Base-by-base conservation (phyloP, 1,140 invertebrate genomes). In the Sitobion miscanthi region DNA sequence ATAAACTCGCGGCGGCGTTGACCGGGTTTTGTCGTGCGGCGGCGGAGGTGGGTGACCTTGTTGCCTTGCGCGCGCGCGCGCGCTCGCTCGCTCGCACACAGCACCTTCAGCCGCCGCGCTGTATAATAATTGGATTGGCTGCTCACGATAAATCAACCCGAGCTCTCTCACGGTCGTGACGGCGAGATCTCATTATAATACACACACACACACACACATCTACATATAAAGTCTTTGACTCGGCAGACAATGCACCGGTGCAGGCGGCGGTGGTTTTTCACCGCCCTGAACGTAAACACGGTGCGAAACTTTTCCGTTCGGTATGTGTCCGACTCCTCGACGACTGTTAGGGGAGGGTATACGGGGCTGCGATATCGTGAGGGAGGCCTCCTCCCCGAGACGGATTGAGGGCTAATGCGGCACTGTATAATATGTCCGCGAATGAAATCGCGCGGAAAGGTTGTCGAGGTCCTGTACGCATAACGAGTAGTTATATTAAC, bases 11-110 rank as follows among this genome's bases (percentile, higher is more conserved):
- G 69, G 8, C 91, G 91, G 82, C 77, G 91, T 52, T 93, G 91
- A 93, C 91, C 91, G 91, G 45, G 91, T 93, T 85, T 93, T 93
- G 91, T 93, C 91, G 91, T 93, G 91, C 82, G 38, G 42, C 62
- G 47, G 91, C 47, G 77, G 82, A 93, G 91, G 91, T 93, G 91
- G 91, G 82, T 93, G 91, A 93, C 91, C 91, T 93, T 93, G 91
- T 93, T 83, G 91, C 82, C 82, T 54, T 62, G 62, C 35, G 47
- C 52, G 21, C 21, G 62, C 35, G 47, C 52, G 21, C 21, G 54
- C 54, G 23, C 89, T 7, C 88, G 35, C 89, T 35, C 52, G 57
- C 62, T 25, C 90, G 21, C 47, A 85, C 57, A 57, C 82, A n/a
- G 77, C 77, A 86, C 91, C 57, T 69, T 62, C 89, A 17, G 54